phyloP scores from a whole-genome alignment of 2,888 invertebrate genomes.

The Sinelater perroti region DNA sequence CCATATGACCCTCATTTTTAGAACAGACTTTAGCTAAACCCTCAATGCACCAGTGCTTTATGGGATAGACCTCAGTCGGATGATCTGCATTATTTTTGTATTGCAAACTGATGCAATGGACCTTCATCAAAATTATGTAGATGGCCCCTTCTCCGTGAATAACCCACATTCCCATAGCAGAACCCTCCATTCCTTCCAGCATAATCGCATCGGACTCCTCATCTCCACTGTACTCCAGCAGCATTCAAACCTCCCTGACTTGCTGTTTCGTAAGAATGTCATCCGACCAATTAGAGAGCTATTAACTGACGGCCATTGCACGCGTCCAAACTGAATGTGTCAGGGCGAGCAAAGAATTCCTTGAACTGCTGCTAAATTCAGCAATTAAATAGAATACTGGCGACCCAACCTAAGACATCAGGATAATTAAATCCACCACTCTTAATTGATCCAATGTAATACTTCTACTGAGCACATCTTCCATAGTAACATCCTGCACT shows the following conservation, averaged over 20 bases:
- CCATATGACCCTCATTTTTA: constrained; percentile 89
- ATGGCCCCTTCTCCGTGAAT: constrained; percentile 92
- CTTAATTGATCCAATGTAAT: too few species aligned
- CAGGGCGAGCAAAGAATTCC: constrained; percentile 73
- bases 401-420: constrained; percentile 98
- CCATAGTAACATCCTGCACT: too few species aligned
- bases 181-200: constrained; percentile 86
- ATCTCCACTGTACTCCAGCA: constrained; percentile 67
- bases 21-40: constrained; percentile 93
- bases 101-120: constrained; percentile 74
- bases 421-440: too few species aligned
- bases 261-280: constrained; percentile 82
- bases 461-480: too few species aligned
- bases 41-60: constrained; percentile 90
- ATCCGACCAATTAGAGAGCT: constrained; percentile 94
- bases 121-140: constrained; percentile 62
- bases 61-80: constrained; percentile 82
- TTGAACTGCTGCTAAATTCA: constrained; percentile 79
- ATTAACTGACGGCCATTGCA: constrained; percentile 98
- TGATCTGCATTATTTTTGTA: constrained; percentile 81
- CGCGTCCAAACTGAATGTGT: constrained; percentile 96
- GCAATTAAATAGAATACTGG: constrained; percentile 84
- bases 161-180: constrained; percentile 93
- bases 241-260: constrained; percentile 87
- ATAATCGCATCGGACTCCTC: constrained; percentile 79